phyloP scores from a whole-genome alignment of 2,797 vertebrate species.

The Ctenopoma multispine region DNA sequence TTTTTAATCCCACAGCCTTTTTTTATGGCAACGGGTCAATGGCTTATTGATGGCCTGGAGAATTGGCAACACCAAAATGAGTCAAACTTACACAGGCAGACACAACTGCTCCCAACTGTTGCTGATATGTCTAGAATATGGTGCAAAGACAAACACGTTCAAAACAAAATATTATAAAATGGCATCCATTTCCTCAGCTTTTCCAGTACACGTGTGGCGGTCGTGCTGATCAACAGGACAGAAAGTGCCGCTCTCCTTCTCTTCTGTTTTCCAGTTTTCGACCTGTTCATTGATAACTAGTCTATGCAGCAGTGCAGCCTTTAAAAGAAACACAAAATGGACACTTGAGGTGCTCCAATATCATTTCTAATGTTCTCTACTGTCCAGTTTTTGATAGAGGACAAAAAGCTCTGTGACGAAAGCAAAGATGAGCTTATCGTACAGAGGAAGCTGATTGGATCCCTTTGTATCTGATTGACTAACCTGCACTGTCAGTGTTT shows the following conservation, averaged over 20 bases:
- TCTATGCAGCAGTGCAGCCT: slow-evolving; percentile 36
- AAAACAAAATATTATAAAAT: slow-evolving; percentile 39
- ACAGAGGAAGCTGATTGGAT: slow-evolving; percentile 24
- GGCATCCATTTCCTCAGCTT: slow-evolving; percentile 25
- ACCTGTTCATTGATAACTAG: slow-evolving; percentile 14
- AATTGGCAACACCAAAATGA: slow-evolving; percentile 23
- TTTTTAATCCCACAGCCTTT: slow-evolving; percentile 13
- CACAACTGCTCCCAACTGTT: slow-evolving; percentile 34
- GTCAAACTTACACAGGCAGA: slow-evolving; percentile 23
- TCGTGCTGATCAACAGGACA: slow-evolving; percentile 31
- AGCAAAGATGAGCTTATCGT: slow-evolving; percentile 6
- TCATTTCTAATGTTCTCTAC: neutral
- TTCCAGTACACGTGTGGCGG: slow-evolving; percentile 52
- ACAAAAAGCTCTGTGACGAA: slow-evolving; percentile 14
- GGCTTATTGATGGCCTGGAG: slow-evolving; percentile 36
- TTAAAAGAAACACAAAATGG: slow-evolving; percentile 31
- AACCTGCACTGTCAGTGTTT: slow-evolving; percentile 18
- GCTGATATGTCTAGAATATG: slow-evolving; percentile 73
- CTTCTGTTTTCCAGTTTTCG: slow-evolving; percentile 47
- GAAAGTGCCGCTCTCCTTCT: neutral
- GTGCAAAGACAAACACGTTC: slow-evolving; percentile 58
- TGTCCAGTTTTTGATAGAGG: slow-evolving; percentile 8
- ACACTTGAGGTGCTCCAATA: slow-evolving; percentile 23
- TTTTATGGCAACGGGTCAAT: slow-evolving; percentile 38
- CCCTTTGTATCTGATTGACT: slow-evolving; percentile 6